These are phyloP conservation scores for Colaptes auratus DNA, from an alignment of 2,113 vertebrate species.

Conservation along the genomic window DNA sequence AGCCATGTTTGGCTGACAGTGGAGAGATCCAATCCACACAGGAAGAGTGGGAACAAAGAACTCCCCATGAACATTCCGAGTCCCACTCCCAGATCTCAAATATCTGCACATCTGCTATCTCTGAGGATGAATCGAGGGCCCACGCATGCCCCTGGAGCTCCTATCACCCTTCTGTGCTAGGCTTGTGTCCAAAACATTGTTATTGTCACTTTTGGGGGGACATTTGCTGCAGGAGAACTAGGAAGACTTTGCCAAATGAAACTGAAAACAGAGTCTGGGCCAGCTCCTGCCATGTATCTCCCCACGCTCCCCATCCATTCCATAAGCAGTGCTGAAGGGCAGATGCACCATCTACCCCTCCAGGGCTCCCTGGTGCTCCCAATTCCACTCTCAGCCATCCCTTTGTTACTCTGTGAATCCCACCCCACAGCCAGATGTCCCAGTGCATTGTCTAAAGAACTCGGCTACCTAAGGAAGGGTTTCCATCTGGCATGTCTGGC, in stretches of 20 bases:
- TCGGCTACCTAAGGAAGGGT: too few relatives aligned
- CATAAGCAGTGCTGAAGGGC: accelerated
- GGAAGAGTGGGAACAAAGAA: conserved; percentile 31
- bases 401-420: too few relatives aligned
- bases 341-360: not conserved
- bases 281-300: not conserved
- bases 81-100: conserved; percentile 39
- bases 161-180: conserved; percentile 60
- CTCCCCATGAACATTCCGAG: not conserved
- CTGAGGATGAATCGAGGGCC: conserved; percentile 61
- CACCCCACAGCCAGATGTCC: too few relatives aligned
- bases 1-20: accelerated
- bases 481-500: too few relatives aligned
- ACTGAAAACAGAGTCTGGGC: not conserved
- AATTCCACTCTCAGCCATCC: too few relatives aligned
- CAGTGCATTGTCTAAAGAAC: too few relatives aligned
- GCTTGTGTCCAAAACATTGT: conserved; percentile 64
- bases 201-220: conserved; percentile 33
- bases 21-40: not conserved
- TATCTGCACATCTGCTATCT: conserved; percentile 50
- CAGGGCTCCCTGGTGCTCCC: not conserved
- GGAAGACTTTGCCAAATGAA: not conserved
- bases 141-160: conserved; percentile 37
- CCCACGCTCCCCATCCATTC: not conserved
- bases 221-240: conserved; percentile 7